phyloP scores from a whole-genome alignment of 2,797 vertebrate species.

The Otolemur crassicaudatus region DNA sequence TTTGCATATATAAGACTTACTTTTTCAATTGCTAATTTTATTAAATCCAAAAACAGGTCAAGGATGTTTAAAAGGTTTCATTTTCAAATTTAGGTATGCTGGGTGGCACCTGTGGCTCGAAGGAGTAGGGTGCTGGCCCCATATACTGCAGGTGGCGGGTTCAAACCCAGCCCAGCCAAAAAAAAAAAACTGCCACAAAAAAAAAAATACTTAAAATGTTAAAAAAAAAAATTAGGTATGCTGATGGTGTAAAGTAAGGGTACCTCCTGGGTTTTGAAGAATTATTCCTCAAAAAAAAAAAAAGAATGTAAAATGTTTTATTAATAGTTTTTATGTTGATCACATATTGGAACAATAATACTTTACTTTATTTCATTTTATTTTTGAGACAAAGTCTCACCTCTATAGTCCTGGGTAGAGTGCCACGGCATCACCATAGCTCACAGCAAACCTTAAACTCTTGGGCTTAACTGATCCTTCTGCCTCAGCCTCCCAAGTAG shows the following conservation, averaged over 20 bases:
- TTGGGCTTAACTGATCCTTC: too few species aligned
- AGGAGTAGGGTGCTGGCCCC: too few species aligned
- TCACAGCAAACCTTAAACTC: too few species aligned
- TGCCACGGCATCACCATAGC: too few species aligned
- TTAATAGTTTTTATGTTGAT: constrained; percentile 11
- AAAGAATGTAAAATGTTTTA: not conserved
- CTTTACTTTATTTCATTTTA: not conserved
- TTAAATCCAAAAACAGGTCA: constrained; percentile 23
- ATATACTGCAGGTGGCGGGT: too few species aligned
- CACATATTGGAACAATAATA: not conserved
- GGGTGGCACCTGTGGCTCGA: too few species aligned
- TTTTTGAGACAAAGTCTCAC: too few species aligned
- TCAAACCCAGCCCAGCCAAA: too few species aligned
- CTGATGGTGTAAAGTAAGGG: not conserved
- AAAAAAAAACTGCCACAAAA: too few species aligned
- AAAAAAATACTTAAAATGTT: not conserved
- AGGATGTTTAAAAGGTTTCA: constrained; percentile 10
- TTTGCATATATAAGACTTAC: not conserved
- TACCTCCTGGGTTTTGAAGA: constrained; percentile 11
- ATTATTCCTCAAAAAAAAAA: not conserved
- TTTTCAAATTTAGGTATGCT: constrained; percentile 3
- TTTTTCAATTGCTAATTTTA: constrained; percentile 37
- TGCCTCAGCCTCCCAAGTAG: too few species aligned
- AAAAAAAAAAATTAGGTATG: not conserved
- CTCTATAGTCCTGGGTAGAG: too few species aligned